Base-by-base conservation (phyloP, 2,797 vertebrate species). In the Rhadinocentrus ornatus region DNA sequence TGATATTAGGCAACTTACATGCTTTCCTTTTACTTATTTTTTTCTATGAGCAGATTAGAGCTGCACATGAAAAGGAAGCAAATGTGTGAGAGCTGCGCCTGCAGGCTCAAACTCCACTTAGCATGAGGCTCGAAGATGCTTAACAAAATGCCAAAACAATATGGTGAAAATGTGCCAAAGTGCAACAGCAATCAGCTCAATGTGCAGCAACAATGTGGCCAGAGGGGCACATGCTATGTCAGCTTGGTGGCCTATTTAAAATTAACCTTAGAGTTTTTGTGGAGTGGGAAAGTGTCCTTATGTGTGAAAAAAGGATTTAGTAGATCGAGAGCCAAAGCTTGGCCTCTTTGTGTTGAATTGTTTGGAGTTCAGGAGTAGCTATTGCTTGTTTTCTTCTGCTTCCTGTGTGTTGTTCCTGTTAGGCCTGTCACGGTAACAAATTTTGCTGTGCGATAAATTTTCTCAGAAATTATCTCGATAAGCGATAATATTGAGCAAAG, bases 61-160 rank as follows among this genome's bases (percentile, higher is more conserved):
- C 69, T 56, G 39, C 73, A 62, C 77, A 75, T 77, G 57, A 54
- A 60, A 73, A 59, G 12, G 54, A 78, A 81, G 77, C 57, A 44
- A 73, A 74, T 61, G 46, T 68, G 68, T 32, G 46, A 77, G 65
- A 57, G 39, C 41, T 39, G n/a, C 57, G 82, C 80, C 86, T 63
- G 65, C 74, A 79, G 88, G 62, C 83, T 62, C 71, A 73, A 48
- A 50, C 63, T 75, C 84, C 73, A 63, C 73, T 82, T 71, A 80
- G 60, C 72, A 57, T 58, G 55, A 80, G 66, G 69, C 61, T 80
- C 52, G 37, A 76, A 77, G 53, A 41, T 44, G 71, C 78, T 83
- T 66, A 63, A 64, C 69, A 76, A 39, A 84, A 82, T 84, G 81
- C 78, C 81, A 80, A 82, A 90, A 85, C 80, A 80, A 77, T 72